Conservation (phyloP, 1,140 invertebrate genomes). For the Cardiocondyla obscurior region DNA sequence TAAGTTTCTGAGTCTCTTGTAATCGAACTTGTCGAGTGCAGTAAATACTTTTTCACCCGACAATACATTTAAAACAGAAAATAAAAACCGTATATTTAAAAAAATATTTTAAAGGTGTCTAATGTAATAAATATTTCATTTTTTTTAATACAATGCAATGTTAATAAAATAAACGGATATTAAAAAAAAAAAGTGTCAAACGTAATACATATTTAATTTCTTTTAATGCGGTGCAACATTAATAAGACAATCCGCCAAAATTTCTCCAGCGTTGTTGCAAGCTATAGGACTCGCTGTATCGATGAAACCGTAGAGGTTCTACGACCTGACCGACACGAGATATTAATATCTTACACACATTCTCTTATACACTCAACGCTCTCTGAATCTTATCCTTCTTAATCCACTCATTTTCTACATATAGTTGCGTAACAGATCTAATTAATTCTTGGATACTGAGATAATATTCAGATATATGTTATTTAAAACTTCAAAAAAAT, state of each 20-base stretch:
- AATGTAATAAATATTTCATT: background rate
- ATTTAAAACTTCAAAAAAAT: background rate
- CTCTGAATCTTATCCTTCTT: constrained; percentile 30
- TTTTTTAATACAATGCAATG: background rate
- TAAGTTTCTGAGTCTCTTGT: background rate
- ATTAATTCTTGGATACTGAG: background rate
- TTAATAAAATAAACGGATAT: no score
- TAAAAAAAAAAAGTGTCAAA: background rate
- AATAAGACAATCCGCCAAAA: constrained; percentile 21
- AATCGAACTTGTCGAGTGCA: constrained; percentile 16
- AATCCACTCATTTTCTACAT: constrained; percentile 14
- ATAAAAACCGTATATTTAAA: no score
- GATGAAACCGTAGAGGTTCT: constrained; percentile 18
- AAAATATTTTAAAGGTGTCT: background rate
- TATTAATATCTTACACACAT: constrained; percentile 52
- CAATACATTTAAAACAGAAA: constrained; percentile 14
- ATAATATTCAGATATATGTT: background rate
- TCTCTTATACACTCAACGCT: constrained; percentile 2
- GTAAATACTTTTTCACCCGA: constrained; percentile 10
- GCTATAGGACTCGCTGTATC: constrained; percentile 10
- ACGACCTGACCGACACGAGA: constrained; percentile 23
- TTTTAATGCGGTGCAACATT: background rate
- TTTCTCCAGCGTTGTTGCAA: constrained; percentile 33
- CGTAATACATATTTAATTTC: background rate
- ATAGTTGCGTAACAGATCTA: constrained; percentile 42